Conservation (phyloP, 2,797 vertebrate genomes). For the Varecia variegata region DNA sequence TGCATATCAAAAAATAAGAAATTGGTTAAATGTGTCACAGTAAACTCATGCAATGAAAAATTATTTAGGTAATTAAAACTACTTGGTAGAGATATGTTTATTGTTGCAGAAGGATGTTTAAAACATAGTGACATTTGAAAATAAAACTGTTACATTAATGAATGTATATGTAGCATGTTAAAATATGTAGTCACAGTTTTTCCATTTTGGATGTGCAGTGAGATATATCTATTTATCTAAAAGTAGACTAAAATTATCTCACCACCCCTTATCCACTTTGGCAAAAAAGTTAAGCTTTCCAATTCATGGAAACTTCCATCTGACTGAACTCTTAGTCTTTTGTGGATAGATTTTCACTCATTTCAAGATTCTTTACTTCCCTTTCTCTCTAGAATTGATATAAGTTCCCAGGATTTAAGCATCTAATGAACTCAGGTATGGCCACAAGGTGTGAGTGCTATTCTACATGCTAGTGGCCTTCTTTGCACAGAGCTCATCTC, state of each 20-base stretch:
- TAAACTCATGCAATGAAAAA: background rate
- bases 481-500: background rate
- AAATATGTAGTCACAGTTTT: background rate
- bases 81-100: background rate
- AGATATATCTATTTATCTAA: background rate
- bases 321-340: background rate
- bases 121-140: background rate
- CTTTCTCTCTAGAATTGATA: background rate
- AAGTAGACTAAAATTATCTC: background rate
- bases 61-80: background rate
- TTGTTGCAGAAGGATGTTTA: background rate
- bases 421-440: too few species aligned
- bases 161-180: background rate
- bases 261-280: background rate
- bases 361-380: background rate
- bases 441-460: too few species aligned
- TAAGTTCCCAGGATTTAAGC: background rate
- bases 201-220: background rate
- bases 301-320: background rate
- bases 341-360: background rate
- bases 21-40: background rate
- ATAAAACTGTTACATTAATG: background rate
- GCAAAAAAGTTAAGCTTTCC: background rate
- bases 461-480: too few species aligned
- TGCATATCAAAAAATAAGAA: background rate